These are phyloP conservation scores for Stigmatopora argus DNA, from an alignment of 2,113 vertebrate species.

Conservation along the genomic window DNA sequence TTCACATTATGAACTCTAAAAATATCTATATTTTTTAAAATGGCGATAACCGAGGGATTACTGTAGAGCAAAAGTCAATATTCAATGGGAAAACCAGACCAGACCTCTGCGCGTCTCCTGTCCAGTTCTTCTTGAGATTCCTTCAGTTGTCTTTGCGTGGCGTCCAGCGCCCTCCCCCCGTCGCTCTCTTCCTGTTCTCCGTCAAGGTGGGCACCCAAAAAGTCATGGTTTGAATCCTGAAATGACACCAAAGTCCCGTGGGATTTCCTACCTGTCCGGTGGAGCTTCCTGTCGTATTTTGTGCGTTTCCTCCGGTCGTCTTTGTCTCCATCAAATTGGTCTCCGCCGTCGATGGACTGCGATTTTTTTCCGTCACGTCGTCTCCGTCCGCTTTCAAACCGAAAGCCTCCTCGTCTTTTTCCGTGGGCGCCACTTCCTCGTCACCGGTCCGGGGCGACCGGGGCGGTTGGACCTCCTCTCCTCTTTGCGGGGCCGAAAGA, in stretches of 20 bases:
- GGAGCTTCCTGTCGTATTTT: constrained; percentile 6
- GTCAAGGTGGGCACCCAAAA: constrained; percentile 1
- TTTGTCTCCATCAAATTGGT: constrained; percentile 8
- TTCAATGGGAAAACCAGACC: too few species aligned
- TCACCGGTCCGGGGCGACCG: constrained; percentile 31
- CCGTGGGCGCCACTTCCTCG: constrained; percentile 16
- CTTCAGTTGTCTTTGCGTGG: constrained; percentile 41
- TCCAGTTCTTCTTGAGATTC: constrained; percentile 56
- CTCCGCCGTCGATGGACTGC: constrained; percentile 17
- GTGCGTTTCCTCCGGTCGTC: neutral
- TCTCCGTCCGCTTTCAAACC: constrained; percentile 44
- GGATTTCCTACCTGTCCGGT: constrained; percentile 39
- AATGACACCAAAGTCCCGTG: neutral
- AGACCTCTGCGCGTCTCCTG: constrained; percentile 55
- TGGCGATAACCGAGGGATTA: too few species aligned
- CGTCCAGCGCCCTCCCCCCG: constrained; percentile 38
- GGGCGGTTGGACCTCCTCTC: constrained; percentile 33
- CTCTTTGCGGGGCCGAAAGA: constrained; percentile 34
- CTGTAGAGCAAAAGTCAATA: neutral
- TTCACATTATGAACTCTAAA: too few species aligned
- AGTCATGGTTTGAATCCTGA: accelerated
- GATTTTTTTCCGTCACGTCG: constrained; percentile 21
- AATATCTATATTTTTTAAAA: too few species aligned
- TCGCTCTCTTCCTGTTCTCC: constrained; percentile 28
- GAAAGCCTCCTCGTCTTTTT: constrained; percentile 21